Evolutionary conservation across 2,888 invertebrate species (phyloP), one percentile per base, ranked within the genome.

Genomic region (Dryocosmus kuriphilus): DNA sequence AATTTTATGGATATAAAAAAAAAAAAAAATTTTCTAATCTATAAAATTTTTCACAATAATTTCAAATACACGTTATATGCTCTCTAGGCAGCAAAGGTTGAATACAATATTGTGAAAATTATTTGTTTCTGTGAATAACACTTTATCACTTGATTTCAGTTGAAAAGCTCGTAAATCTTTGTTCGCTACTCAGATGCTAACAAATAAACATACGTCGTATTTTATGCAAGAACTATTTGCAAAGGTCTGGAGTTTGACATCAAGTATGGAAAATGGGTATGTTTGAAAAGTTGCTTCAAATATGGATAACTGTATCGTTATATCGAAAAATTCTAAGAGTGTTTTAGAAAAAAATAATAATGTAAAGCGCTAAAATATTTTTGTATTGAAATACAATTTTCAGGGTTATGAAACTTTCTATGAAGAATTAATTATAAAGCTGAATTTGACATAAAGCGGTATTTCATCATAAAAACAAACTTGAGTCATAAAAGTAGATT

Each of bases 111-210:
- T 61, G 30, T 14, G n/a, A n/a, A 62, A 11, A n/a, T 32, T 1
- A 19, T 32, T 62, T 35, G n/a, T 62, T 62, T 62, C 35, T 32
- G 30, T 30, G n/a, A 62, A 62, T 62, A 35, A 32, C 30, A 9
- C n/a, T 63, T 35, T n/a, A 63, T n/a, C 22, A 32, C 32, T 32
- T 22, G 63, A 35, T 35, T 63, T 62, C 62, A 35, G 7, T 63
- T 63, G 22, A 35, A 35, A 63, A 30, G 8, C 22, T 63, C 63
- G 11, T 63, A 63, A 63, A 63, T 63, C 63, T 63, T 63, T 32
- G 30, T 62, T 62, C 32, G 7, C n/a, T 62, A 19, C 35, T 35
- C n/a, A 7, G 63, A n/a, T 32, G n/a, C 32, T 32, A n/a, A n/a
- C 22, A 32, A 22, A 32, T 9, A 30, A 30, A 27, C 32, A 62